Conservation (phyloP, 2,888 invertebrate species). For the Plagodis pulveraria region DNA sequence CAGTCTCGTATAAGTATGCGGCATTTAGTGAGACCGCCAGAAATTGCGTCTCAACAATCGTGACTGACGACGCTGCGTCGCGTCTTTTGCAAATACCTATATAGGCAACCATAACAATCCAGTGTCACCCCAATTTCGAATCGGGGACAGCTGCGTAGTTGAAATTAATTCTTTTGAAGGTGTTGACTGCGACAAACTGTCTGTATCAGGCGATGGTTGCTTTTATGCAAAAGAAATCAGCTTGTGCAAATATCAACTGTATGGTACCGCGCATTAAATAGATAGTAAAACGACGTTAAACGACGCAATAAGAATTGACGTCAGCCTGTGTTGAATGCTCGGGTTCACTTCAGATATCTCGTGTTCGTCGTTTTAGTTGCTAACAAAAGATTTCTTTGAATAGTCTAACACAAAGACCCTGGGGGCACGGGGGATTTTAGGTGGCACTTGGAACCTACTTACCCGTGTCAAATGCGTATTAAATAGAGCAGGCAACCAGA, state of each 20-base stretch:
- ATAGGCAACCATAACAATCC: conserved; percentile 27
- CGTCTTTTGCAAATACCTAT: conserved; percentile 10
- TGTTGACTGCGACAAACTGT: conserved; percentile 21
- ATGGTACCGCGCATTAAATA: conserved; percentile 17
- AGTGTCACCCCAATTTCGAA: conserved; percentile 18
- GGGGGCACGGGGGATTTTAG: conserved; percentile 6
- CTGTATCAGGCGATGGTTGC: neutral
- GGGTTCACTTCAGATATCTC: conserved; percentile 28
- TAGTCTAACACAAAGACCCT: conserved; percentile 11
- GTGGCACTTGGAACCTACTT: conserved; percentile 19
- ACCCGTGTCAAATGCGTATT: conserved; percentile 11
- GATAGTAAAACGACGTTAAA: conserved; percentile 33
- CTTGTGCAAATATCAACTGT: conserved; percentile 20
- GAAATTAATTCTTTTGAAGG: conserved; percentile 31
- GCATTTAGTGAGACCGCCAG: conserved; percentile 23
- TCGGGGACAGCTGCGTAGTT: conserved; percentile 24
- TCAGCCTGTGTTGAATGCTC: conserved; percentile 30
- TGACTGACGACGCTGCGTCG: conserved; percentile 16
- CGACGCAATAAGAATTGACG: conserved; percentile 40
- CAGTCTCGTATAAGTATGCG: conserved; percentile 30
- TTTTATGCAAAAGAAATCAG: conserved; percentile 22
- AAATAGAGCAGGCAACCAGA: conserved; percentile 9
- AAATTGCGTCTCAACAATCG: conserved; percentile 15
- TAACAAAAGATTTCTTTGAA: conserved; percentile 33
- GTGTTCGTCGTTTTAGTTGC: conserved; percentile 24